These are phyloP conservation scores for Himalopsyche anomala DNA, from an alignment of 2,888 invertebrate species.

Conservation along the genomic window DNA sequence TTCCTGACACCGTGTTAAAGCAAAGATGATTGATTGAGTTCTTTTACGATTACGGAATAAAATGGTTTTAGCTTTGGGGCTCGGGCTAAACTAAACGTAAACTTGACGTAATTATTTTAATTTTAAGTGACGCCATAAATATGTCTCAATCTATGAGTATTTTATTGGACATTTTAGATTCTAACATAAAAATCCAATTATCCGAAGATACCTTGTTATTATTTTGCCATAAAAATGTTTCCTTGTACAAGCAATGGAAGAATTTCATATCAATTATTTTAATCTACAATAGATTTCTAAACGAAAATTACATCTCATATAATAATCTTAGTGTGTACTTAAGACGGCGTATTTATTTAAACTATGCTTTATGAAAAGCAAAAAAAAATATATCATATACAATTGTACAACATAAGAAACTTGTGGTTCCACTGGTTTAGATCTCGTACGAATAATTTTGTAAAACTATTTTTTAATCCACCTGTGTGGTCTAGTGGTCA, in stretches of 20 bases:
- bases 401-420: too few relatives aligned
- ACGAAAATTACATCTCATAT: too few relatives aligned
- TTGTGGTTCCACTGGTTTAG: too few relatives aligned
- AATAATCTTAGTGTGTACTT: too few relatives aligned
- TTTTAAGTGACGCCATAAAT: constrained; percentile 34
- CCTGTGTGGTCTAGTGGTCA: too few relatives aligned
- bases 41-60: constrained; percentile 1
- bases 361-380: too few relatives aligned
- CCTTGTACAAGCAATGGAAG: background rate
- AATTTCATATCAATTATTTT: background rate
- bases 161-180: constrained; percentile 3
- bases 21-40: constrained; percentile 27
- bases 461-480: too few relatives aligned
- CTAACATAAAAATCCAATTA: constrained; percentile 34
- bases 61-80: background rate
- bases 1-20: background rate
- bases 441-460: too few relatives aligned
- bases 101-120: constrained; percentile 11
- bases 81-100: background rate
- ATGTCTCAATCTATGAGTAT: constrained; percentile 12
- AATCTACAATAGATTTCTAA: background rate
- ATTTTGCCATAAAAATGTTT: constrained; percentile 11
- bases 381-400: too few relatives aligned
- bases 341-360: too few relatives aligned
- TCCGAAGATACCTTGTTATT: background rate